phyloP scores from a whole-genome alignment of 1,140 invertebrate species.

The Microplitis mediator region DNA sequence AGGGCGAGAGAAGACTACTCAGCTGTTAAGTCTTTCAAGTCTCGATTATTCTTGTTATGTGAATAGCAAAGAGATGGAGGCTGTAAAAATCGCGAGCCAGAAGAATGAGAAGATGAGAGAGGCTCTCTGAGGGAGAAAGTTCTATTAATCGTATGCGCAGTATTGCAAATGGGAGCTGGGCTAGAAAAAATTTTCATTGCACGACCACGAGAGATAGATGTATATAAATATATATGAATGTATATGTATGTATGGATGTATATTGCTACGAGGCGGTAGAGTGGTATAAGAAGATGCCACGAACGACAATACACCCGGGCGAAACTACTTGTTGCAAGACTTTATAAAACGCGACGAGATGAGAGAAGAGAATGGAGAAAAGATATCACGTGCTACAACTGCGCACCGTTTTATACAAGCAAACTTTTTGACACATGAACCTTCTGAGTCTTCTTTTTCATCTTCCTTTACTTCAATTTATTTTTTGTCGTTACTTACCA shows the following conservation, averaged over 20 bases:
- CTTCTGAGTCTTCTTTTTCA: neutral
- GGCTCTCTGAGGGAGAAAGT: constrained; percentile 34
- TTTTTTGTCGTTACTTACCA: neutral
- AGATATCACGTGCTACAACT: neutral
- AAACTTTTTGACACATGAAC: constrained; percentile 12
- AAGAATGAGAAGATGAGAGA: too few relatives aligned
- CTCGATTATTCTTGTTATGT: too few relatives aligned
- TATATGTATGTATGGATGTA: neutral
- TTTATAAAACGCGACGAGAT: neutral
- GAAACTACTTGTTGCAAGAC: neutral
- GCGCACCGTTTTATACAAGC: neutral
- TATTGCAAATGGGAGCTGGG: constrained; percentile 26
- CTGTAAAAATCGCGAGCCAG: constrained; percentile 22
- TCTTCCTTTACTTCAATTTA: too few relatives aligned
- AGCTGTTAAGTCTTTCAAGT: neutral
- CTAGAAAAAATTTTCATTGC: constrained; percentile 29
- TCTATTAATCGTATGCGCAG: constrained; percentile 38
- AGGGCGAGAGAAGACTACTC: constrained; percentile 15
- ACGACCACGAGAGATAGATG: constrained; percentile 18
- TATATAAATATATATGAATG: neutral
- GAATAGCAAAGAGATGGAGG: constrained; percentile 9
- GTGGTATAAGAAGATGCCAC: constrained; percentile 13
- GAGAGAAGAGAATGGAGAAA: neutral
- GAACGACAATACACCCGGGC: constrained; percentile 7
- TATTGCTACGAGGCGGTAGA: too few relatives aligned